phyloP scores from a whole-genome alignment of 2,797 vertebrate species.

The Varecia variegata region DNA sequence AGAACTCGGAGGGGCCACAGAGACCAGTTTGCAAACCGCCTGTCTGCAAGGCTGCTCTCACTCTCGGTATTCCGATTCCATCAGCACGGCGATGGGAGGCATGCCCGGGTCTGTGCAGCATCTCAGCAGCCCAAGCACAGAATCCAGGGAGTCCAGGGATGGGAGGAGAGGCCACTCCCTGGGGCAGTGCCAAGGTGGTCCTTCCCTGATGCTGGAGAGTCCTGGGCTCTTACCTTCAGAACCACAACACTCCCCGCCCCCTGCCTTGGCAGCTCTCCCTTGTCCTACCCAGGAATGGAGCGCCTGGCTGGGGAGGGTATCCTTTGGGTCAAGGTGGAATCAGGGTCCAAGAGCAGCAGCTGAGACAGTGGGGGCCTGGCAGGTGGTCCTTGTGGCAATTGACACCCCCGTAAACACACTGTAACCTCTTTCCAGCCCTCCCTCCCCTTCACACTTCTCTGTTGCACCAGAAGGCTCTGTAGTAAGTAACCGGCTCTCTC shows the following conservation, averaged over 20 bases:
- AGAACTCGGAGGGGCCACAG: background rate
- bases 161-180: background rate
- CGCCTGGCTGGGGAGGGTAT: background rate
- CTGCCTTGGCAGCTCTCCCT: background rate
- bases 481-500: background rate
- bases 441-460: background rate
- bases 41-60: background rate
- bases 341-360: background rate
- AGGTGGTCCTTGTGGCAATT: background rate
- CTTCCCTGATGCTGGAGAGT: background rate
- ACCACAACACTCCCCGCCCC: too few relatives aligned
- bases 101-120: background rate
- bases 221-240: background rate
- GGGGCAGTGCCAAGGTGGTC: background rate
- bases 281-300: background rate
- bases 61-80: background rate
- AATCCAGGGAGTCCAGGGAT: background rate
- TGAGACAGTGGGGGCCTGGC: background rate
- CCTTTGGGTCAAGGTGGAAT: background rate
- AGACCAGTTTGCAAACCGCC: background rate
- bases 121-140: background rate
- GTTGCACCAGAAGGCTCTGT: background rate
- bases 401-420: background rate
- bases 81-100: background rate
- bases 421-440: background rate